Conservation (phyloP, 2,113 vertebrate species). For the Nothoprocta perdicaria region DNA sequence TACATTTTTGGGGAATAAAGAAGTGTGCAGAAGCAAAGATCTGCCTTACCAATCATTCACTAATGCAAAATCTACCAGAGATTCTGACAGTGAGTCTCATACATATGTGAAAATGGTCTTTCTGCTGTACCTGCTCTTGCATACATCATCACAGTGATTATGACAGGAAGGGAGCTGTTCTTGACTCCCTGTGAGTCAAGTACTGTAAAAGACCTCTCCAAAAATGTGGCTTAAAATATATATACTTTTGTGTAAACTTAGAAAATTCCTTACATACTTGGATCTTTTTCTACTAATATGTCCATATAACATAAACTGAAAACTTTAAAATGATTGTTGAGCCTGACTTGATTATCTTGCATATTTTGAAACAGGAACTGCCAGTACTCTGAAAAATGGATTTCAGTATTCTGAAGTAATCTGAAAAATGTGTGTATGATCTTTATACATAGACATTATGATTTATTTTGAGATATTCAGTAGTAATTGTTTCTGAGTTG, state of each 20-base stretch:
- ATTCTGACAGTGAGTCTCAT: neutral
- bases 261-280: neutral
- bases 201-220: conserved; percentile 17
- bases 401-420: neutral
- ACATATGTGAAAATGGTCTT: neutral
- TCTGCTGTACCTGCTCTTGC: neutral
- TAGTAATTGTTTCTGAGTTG: neutral
- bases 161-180: neutral
- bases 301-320: neutral
- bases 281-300: neutral
- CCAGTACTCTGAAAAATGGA: neutral
- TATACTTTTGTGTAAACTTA: neutral
- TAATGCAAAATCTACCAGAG: neutral
- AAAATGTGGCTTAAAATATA: neutral
- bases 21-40: neutral
- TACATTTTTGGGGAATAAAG: neutral
- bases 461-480: neutral
- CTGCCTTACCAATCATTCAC: neutral
- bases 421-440: neutral
- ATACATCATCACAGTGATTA: neutral
- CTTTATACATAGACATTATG: neutral
- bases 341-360: neutral
- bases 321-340: neutral
- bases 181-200: neutral
- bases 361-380: neutral